A percentile compares a stretch with the other conserved stretches of the same genome.
Evolutionary conservation across 2,797 vertebrate genomes (phyloP).

Genomic region (Acanthurus leucopareius): DNA sequence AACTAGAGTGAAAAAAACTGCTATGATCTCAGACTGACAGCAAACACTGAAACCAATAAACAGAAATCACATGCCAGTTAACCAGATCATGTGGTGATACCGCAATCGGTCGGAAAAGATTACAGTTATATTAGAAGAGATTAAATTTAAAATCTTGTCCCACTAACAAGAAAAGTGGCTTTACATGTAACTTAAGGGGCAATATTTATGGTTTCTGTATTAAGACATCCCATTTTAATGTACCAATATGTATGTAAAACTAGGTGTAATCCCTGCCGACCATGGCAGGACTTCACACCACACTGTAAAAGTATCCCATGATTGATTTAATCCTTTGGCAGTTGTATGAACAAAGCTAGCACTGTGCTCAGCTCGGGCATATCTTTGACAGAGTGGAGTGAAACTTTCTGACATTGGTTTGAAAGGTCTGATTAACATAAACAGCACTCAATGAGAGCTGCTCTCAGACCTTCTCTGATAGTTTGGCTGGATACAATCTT

Average conservation of each 20-base stretch:
- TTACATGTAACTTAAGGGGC: neutral
- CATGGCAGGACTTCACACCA: neutral
- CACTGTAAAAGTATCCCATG: neutral
- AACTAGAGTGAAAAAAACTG: neutral
- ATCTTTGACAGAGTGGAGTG: neutral
- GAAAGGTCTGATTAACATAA: neutral
- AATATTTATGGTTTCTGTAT: neutral
- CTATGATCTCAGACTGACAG: neutral
- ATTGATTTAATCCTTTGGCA: neutral
- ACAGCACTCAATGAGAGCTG: neutral
- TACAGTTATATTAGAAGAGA: neutral
- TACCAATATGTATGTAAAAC: neutral
- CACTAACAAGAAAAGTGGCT: neutral
- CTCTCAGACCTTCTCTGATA: neutral
- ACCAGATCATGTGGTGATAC: constrained; percentile 13
- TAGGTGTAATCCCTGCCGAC: neutral
- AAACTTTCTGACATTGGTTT: constrained; percentile 5
- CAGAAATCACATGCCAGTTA: constrained; percentile 23
- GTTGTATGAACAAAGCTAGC: neutral
- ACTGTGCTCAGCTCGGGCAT: neutral
- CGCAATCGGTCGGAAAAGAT: neutral
- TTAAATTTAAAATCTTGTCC: neutral
- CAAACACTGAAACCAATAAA: constrained; percentile 16
- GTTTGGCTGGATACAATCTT: neutral
- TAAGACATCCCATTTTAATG: neutral